phyloP scores from a whole-genome alignment of 2,888 invertebrate genomes.

The Calameuta filiformis region DNA sequence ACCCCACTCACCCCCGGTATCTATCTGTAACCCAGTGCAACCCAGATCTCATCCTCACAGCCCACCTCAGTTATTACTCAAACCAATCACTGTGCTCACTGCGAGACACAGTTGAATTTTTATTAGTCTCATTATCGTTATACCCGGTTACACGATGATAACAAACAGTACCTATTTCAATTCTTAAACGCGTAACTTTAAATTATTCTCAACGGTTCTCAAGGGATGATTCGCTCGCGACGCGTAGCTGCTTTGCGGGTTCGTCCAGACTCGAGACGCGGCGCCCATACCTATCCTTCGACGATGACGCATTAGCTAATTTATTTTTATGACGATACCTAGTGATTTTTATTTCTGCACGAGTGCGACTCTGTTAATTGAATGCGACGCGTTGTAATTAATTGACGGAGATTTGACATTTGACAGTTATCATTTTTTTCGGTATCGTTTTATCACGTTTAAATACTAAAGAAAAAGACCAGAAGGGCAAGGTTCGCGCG shows the following conservation, averaged over 20 bases:
- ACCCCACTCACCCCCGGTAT: constrained; percentile 62
- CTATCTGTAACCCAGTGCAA: constrained; percentile 67
- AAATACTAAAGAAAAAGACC: not conserved
- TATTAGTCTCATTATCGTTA: not conserved
- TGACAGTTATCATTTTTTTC: not conserved
- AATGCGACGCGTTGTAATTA: not conserved
- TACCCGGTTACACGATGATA: not conserved
- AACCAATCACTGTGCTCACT: constrained; percentile 61
- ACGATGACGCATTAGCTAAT: not conserved
- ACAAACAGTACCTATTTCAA: not conserved
- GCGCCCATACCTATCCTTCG: not conserved
- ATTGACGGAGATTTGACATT: not conserved
- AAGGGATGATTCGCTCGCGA: not conserved
- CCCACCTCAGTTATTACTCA: constrained; percentile 61
- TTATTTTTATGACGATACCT: not conserved
- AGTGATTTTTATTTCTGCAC: not conserved
- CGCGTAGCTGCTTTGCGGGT: not conserved
- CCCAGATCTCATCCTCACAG: constrained; percentile 58
- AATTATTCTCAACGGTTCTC: not conserved
- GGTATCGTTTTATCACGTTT: not conserved
- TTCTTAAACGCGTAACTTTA: not conserved
- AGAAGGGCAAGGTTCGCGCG: not conserved
- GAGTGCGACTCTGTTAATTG: not conserved
- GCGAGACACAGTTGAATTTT: constrained; percentile 58
- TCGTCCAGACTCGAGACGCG: not conserved